phyloP scores from a whole-genome alignment of 2,797 vertebrate genomes.

The Vespertilio murinus region DNA sequence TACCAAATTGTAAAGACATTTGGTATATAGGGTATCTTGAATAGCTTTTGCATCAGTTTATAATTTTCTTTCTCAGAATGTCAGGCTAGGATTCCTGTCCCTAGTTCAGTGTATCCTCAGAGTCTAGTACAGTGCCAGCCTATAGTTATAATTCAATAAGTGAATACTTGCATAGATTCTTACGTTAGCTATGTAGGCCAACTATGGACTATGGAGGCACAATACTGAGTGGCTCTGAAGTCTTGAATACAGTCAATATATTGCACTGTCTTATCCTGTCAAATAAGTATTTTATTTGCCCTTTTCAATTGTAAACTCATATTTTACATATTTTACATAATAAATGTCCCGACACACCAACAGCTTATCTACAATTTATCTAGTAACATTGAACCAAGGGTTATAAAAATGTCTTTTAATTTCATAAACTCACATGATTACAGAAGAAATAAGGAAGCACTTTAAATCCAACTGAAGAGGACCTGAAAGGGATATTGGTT shows the following conservation, averaged over 20 bases:
- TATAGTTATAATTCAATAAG: background rate
- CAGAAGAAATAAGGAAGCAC: background rate
- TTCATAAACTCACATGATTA: slow-evolving; percentile 25
- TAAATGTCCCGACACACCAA: background rate
- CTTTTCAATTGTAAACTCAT: slow-evolving; percentile 31
- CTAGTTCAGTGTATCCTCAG: background rate
- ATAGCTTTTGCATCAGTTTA: background rate
- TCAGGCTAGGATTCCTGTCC: background rate
- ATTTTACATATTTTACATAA: background rate
- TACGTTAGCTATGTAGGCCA: background rate
- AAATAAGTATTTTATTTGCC: background rate
- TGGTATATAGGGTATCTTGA: background rate
- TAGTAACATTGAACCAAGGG: background rate
- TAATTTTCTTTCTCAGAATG: background rate
- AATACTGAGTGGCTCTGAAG: background rate
- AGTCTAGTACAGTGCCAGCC: background rate
- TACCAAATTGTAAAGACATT: too few relatives aligned
- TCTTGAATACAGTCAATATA: background rate
- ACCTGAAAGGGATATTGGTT: background rate
- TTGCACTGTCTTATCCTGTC: background rate
- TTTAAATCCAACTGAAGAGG: background rate
- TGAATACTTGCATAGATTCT: background rate
- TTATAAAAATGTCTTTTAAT: slow-evolving; percentile 15
- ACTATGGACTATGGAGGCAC: background rate
- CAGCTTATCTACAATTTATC: background rate